A percentile compares a stretch with the other conserved stretches of the same genome.
These are phyloP conservation scores for Macrosteles quadrilineatus DNA, from an alignment of 1,140 invertebrate species.

Conservation along the genomic window DNA sequence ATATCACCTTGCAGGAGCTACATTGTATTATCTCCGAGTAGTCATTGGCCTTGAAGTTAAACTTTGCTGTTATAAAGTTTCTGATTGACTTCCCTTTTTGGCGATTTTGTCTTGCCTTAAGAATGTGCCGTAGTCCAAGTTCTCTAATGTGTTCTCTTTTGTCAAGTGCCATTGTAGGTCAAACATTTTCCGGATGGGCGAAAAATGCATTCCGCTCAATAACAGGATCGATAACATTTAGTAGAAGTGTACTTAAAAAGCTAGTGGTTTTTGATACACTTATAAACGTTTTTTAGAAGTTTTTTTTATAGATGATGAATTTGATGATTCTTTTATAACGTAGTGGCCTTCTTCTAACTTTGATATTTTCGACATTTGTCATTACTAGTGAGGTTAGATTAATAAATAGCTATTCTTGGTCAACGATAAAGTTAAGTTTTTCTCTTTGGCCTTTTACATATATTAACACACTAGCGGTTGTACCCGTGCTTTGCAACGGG, in stretches of 20 bases:
- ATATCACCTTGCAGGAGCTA: not conserved
- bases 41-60: not conserved
- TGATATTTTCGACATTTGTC: too few species aligned
- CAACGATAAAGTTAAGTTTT: too few species aligned
- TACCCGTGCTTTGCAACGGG: too few species aligned
- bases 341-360: too few species aligned
- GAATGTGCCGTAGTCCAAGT: not conserved
- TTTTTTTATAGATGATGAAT: too few species aligned
- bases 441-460: too few species aligned
- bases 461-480: too few species aligned
- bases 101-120: not conserved
- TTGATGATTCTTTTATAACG: too few species aligned
- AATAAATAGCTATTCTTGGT: too few species aligned
- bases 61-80: not conserved
- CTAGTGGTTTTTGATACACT: not conserved
- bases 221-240: not conserved
- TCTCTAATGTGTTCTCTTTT: constrained; percentile 14
- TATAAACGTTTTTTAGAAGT: too few species aligned
- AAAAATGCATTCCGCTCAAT: not conserved
- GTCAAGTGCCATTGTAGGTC: not conserved
- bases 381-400: too few species aligned
- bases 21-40: constrained; percentile 8
- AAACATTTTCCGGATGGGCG: constrained; percentile 6
- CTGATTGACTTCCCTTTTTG: not conserved
- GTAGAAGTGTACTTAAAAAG: not conserved